Base-by-base conservation (phyloP, 2,113 vertebrate genomes). In the Cottus gobio region DNA sequence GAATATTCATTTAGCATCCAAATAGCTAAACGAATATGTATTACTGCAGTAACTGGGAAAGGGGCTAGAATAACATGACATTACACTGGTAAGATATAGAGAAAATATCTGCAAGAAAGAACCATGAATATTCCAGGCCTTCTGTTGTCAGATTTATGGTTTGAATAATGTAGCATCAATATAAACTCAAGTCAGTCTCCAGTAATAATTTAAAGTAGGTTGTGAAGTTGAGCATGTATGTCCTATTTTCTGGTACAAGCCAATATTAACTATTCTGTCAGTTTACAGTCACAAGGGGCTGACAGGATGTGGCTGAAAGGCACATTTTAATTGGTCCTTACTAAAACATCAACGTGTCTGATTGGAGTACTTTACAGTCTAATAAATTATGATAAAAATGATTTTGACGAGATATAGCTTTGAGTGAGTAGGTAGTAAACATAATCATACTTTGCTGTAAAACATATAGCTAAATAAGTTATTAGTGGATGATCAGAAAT, bases 131-230 rank as follows among this genome's bases (percentile, higher is more conserved):
- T 77, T 66, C 0, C 3, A 75, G 37, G 56, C 62, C 31, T 75
- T 78, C 58, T 54, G 60, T 34, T 52, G 75, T 78, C 68, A 60
- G 44, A 71, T 82, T 61, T 79, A 30, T 26, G 4, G 44, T 75
- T 75, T 72, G 37, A 80, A 37, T 69, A 79, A 71, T 78, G 57
- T 75, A 20, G 28, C 58, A 56, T 56, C 11, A 31, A 48, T 42
- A 42, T 42, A 11, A 42, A 42, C 12, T 42, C 39, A 42, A 12
- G 54, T 57, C 20, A 20, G 30, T 30, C 58, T 50, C 12, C 37
- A 34, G 50, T 57, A 0, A 30, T 18, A 20, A 54, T 61, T 31
- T 11, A 36, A 68, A 62, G 5, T 42, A 10, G 20, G 58, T 34
- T 39, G 7, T 71, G 11, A 39, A 54, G 8, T 18, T 37, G 1